Percentiles rank a stretch among this genome's conserved stretches.
These are phyloP conservation scores for Iphiclides podalirius DNA, from an alignment of 2,888 invertebrate species.

Conservation along the genomic window DNA sequence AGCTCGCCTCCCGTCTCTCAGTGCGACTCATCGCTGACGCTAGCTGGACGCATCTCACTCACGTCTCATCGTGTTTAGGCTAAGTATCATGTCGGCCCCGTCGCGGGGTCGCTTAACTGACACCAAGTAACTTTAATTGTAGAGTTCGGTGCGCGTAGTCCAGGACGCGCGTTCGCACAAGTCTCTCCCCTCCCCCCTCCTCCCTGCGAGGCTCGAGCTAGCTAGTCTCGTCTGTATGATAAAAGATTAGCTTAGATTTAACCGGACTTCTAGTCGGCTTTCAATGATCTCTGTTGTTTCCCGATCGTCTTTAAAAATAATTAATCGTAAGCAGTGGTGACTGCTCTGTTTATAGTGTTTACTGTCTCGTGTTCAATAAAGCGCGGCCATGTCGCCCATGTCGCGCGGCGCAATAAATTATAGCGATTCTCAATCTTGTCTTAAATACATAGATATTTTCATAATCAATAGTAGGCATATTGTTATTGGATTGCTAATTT, in stretches of 20 bases:
- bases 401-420: conserved; percentile 48
- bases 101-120: conserved; percentile 70
- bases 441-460: conserved; percentile 70
- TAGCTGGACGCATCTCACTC: conserved; percentile 59
- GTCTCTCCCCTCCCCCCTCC: conserved; percentile 23
- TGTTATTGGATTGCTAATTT: conserved; percentile 77
- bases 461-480: conserved; percentile 76
- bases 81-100: conserved; percentile 54
- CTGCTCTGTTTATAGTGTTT: conserved; percentile 62
- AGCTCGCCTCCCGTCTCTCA: conserved; percentile 31
- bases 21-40: conserved; percentile 46
- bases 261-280: conserved; percentile 77
- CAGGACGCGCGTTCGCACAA: conserved; percentile 46
- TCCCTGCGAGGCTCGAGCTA: conserved; percentile 9
- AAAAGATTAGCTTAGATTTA: conserved; percentile 62
- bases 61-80: conserved; percentile 50
- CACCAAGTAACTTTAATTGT: conserved; percentile 61
- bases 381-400: conserved; percentile 25
- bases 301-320: conserved; percentile 46
- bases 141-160: conserved; percentile 25
- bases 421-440: conserved; percentile 58
- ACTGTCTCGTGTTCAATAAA: conserved; percentile 56
- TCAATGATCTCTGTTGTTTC: conserved; percentile 70
- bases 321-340: conserved; percentile 58
- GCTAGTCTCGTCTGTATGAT: conserved; percentile 43